phyloP scores from a whole-genome alignment of 2,113 vertebrate species.

The Sturnira hondurensis region DNA sequence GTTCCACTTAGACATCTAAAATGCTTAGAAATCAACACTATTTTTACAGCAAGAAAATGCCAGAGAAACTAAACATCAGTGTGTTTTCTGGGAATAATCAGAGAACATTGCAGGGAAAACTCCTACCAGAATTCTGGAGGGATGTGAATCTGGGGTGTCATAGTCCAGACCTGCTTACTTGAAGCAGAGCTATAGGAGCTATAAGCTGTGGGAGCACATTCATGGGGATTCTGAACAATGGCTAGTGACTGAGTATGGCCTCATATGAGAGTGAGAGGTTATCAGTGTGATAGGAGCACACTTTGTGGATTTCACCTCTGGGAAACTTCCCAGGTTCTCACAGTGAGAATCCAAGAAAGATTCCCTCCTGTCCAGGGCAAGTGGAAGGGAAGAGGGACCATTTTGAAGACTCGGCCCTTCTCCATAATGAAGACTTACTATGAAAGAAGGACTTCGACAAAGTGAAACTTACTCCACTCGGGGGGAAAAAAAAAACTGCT shows the following conservation, averaged over 20 bases:
- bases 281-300: background rate
- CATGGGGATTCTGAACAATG: too few relatives aligned
- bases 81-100: background rate
- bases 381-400: background rate
- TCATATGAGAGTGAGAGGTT: background rate
- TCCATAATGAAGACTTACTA: background rate
- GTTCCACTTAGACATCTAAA: background rate
- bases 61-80: background rate
- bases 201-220: background rate
- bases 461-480: background rate
- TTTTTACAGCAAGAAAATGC: background rate
- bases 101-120: background rate
- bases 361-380: background rate
- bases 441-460: background rate
- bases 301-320: background rate
- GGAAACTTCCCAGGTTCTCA: background rate
- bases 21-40: background rate
- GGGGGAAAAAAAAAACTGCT: background rate
- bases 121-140: background rate
- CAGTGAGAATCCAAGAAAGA: background rate
- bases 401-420: background rate
- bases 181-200: background rate
- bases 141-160: background rate
- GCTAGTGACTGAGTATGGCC: background rate
- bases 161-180: background rate